Evolutionary conservation across 2,113 vertebrate genomes (phyloP).

Genomic region (Muntiacus muntjak): DNA sequence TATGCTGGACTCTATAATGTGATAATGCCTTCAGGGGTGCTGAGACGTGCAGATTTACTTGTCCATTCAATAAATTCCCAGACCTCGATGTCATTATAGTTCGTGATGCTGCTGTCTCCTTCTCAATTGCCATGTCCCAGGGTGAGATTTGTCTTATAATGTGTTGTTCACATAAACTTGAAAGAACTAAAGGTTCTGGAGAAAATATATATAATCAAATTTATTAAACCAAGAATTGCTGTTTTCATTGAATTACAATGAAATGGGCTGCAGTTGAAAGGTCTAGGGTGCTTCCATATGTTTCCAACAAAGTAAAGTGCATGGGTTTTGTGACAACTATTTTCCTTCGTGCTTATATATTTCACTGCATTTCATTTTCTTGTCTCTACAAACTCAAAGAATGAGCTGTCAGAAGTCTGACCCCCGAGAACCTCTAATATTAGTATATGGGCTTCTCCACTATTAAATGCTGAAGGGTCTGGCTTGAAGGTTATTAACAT

Average conservation of each 20-base stretch:
- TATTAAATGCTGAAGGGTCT: background rate
- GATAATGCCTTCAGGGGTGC: background rate
- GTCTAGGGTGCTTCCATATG: background rate
- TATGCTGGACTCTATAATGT: background rate
- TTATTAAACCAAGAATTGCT: background rate
- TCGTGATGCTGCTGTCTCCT: background rate
- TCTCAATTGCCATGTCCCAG: background rate
- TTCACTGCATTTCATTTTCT: background rate
- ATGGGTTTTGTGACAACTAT: background rate
- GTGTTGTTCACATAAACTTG: background rate
- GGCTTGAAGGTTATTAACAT: background rate
- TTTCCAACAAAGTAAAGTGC: background rate
- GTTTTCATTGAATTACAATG: background rate
- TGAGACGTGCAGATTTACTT: background rate
- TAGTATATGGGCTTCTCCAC: background rate
- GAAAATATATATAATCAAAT: background rate
- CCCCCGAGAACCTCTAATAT: background rate
- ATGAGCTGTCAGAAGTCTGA: background rate
- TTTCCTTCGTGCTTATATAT: background rate
- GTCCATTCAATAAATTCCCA: background rate
- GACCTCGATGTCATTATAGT: accelerated
- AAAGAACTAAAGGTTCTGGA: background rate
- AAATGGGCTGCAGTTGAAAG: background rate
- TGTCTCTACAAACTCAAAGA: background rate
- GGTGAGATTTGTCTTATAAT: background rate